phyloP scores from a whole-genome alignment of 2,113 vertebrate genomes.

The Kryptolebias marmoratus region DNA sequence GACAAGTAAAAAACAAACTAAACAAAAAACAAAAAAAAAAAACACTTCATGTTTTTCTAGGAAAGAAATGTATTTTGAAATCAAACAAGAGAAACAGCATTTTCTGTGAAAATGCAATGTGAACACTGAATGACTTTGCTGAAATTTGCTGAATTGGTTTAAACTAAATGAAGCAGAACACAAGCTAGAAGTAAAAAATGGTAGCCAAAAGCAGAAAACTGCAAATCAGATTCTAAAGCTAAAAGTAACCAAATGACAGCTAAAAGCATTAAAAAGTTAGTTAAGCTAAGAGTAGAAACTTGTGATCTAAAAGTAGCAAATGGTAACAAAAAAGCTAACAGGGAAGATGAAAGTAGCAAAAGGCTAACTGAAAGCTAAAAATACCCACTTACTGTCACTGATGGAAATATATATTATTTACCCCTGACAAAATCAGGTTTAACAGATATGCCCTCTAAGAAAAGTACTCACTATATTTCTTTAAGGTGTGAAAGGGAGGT shows the following conservation, averaged over 20 bases:
- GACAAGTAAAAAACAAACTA: not conserved
- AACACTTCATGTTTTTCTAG: too few relatives aligned
- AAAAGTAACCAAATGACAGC: too few relatives aligned
- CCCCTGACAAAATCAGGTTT: not conserved
- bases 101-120: not conserved
- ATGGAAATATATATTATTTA: not conserved
- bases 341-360: too few relatives aligned
- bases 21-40: not conserved
- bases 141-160: too few relatives aligned
- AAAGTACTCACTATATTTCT: not conserved
- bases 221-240: too few relatives aligned
- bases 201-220: too few relatives aligned
- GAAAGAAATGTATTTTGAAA: not conserved
- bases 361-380: not conserved
- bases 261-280: too few relatives aligned
- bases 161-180: too few relatives aligned
- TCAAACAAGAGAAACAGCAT: not conserved
- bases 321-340: too few relatives aligned
- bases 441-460: not conserved
- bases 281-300: too few relatives aligned
- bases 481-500: conserved; percentile 19
- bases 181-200: too few relatives aligned
- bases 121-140: not conserved
- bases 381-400: not conserved
- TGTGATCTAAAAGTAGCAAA: too few relatives aligned